Evolutionary conservation across 2,113 vertebrate species (phyloP).

Genomic region (Hippolais icterina): DNA sequence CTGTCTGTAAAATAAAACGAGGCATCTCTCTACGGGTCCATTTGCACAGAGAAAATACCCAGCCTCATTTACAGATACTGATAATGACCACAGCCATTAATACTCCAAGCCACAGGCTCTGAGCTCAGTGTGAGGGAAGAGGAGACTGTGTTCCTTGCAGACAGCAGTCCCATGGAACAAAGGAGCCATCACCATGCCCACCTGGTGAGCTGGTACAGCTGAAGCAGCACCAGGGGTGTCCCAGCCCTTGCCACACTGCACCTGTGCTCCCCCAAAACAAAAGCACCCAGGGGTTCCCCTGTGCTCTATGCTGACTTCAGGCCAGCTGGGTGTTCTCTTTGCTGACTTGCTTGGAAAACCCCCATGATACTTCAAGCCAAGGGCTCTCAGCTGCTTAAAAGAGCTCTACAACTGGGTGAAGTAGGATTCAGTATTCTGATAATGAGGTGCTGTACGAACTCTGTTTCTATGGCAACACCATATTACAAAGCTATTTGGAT

Average conservation of each 20-base stretch:
- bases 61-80: neutral
- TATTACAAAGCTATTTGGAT: neutral
- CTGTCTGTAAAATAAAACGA: neutral
- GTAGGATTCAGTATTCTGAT: neutral
- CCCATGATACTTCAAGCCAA: neutral
- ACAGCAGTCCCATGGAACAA: neutral
- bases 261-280: accelerated
- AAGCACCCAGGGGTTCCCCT: neutral
- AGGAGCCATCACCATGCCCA: neutral
- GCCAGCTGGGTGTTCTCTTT: neutral
- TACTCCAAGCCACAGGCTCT: neutral
- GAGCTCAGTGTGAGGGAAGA: accelerated
- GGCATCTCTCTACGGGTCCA: neutral
- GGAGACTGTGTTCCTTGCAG: neutral
- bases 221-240: neutral
- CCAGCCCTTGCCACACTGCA: neutral
- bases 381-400: neutral
- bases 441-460: neutral
- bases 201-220: neutral
- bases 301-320: neutral
- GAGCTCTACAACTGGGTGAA: slow-evolving; percentile 12
- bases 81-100: neutral
- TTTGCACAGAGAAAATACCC: neutral
- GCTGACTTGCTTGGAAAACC: neutral
- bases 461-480: slow-evolving; percentile 3